Conservation (phyloP, 1,140 invertebrate genomes). For the Drosophila elegans region DNA sequence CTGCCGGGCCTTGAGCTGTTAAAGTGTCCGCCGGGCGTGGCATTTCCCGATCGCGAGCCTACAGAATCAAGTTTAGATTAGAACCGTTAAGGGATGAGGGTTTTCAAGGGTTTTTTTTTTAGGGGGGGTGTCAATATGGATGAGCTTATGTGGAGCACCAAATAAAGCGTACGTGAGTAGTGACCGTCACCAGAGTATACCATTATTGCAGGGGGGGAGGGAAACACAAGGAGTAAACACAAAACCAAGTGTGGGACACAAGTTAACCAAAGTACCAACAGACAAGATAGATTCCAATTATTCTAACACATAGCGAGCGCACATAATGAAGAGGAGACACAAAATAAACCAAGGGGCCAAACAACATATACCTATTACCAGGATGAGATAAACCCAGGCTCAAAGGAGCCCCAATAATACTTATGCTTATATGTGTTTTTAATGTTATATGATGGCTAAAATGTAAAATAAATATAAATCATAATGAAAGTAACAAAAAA, state of each 20-base stretch:
- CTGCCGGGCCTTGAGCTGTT: constrained; percentile 92
- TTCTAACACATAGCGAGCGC: constrained; percentile 18
- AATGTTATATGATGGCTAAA: constrained; percentile 21
- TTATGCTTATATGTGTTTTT: constrained; percentile 9
- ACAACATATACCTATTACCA: constrained; percentile 45
- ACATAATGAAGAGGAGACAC: constrained; percentile 32
- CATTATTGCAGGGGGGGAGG: constrained; percentile 32
- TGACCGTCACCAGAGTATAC: constrained; percentile 71
- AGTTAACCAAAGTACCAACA: constrained; percentile 45
- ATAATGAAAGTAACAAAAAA: not conserved
- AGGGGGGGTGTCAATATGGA: constrained; percentile 34
- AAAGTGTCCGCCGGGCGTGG: constrained; percentile 87
- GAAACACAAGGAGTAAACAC: constrained; percentile 23
- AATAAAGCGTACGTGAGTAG: constrained; percentile 62
- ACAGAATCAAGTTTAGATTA: constrained; percentile 29
- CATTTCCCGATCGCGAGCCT: constrained; percentile 88
- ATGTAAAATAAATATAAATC: constrained; percentile 6
- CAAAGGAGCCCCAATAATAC: not conserved
- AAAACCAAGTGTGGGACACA: constrained; percentile 47
- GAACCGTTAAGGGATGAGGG: not conserved
- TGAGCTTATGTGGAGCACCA: constrained; percentile 55
- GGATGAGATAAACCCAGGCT: constrained; percentile 19
- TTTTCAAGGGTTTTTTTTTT: not conserved
- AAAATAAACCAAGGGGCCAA: constrained; percentile 45
- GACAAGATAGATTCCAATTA: constrained; percentile 18